Conservation (phyloP, 2,888 invertebrate species). For the Ptychoptera contaminata region DNA sequence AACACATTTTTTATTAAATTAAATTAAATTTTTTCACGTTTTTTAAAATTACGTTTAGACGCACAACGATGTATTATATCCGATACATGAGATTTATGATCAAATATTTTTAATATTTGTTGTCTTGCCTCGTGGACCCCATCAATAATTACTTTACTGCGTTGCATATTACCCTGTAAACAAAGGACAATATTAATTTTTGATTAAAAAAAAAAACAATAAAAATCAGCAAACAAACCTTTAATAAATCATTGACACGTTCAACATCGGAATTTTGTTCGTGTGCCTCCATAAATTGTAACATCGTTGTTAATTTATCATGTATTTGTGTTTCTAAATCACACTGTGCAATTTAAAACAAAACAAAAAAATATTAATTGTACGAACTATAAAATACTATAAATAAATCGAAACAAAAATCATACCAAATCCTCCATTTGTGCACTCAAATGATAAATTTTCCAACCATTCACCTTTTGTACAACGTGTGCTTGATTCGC, state of each 20-base stretch:
- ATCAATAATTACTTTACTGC: slow-evolving; percentile 83
- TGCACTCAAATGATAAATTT: slow-evolving; percentile 77
- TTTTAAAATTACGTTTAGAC: slow-evolving; percentile 83
- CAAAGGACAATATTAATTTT: slow-evolving; percentile 4
- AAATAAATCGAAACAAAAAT: neutral
- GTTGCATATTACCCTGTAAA: slow-evolving; percentile 80
- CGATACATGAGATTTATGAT: slow-evolving; percentile 75
- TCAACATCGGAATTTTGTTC: slow-evolving; percentile 34
- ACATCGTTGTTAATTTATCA: slow-evolving; percentile 23
- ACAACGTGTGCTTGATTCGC: slow-evolving; percentile 76
- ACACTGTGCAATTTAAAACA: slow-evolving; percentile 22
- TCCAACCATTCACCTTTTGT: slow-evolving; percentile 88
- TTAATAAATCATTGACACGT: slow-evolving; percentile 43
- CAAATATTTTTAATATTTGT: slow-evolving; percentile 78
- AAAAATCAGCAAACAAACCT: slow-evolving; percentile 30
- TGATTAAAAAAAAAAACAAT: neutral
- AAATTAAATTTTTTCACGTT: slow-evolving; percentile 54
- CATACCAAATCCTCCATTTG: slow-evolving; percentile 85
- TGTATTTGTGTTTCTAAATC: slow-evolving; percentile 36
- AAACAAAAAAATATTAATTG: neutral
- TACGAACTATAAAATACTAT: neutral
- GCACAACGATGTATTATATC: slow-evolving; percentile 84
- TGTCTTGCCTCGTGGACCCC: slow-evolving; percentile 78
- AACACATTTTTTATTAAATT: neutral
- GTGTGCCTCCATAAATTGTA: slow-evolving; percentile 32